Conservation (phyloP, 2,888 invertebrate species). For the Cataglyphis altisquamis region DNA sequence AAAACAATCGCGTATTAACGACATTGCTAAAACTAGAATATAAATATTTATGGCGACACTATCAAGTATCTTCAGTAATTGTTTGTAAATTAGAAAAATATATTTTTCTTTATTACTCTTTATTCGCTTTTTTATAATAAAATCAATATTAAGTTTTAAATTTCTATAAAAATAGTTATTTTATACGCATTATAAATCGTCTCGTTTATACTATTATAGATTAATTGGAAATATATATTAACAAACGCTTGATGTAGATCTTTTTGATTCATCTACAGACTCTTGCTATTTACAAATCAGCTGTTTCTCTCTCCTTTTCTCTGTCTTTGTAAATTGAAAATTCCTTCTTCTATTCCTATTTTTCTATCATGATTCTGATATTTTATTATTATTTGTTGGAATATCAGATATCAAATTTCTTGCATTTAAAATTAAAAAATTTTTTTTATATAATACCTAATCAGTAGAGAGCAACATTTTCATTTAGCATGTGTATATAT, state of each 20-base stretch:
- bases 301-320: neutral
- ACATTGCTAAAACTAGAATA: too few relatives aligned
- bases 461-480: neutral
- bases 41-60: neutral
- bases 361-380: neutral
- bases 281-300: neutral
- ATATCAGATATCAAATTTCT: neutral
- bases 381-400: neutral
- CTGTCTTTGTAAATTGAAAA: neutral
- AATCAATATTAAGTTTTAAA: neutral
- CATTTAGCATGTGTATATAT: neutral
- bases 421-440: neutral
- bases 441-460: neutral
- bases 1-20: neutral
- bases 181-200: neutral
- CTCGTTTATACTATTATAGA: neutral
- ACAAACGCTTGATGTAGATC: neutral
- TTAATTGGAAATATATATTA: neutral
- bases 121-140: neutral
- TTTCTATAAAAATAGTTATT: conserved; percentile 1
- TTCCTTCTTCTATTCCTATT: neutral
- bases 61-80: neutral
- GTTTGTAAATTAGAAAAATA: neutral
- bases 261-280: neutral
- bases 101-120: neutral